Evolutionary conservation across 2,113 vertebrate genomes (phyloP).

Genomic region (Catharus bicknelli): DNA sequence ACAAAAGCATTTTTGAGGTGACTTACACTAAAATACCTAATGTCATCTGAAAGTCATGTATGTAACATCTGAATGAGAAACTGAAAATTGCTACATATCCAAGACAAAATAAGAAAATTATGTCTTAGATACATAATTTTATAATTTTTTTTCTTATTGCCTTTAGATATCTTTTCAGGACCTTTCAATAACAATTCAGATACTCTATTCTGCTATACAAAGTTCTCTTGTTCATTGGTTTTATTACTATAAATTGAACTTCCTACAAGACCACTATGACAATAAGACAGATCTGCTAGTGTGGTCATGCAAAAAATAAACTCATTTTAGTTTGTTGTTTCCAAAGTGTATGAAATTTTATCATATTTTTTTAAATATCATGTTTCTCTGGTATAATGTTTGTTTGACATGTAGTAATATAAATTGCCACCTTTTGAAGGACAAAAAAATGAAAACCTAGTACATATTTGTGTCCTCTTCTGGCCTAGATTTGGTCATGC

Average conservation of each 20-base stretch:
- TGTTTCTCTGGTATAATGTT: not conserved
- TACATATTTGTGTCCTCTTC: not conserved
- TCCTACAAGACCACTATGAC: not conserved
- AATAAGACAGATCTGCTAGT: not conserved
- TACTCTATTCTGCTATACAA: not conserved
- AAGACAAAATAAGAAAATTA: not conserved
- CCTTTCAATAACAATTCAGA: not conserved
- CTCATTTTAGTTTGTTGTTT: not conserved
- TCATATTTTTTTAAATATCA: not conserved
- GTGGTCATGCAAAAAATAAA: not conserved
- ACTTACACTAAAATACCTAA: not conserved
- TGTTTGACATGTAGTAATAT: not conserved
- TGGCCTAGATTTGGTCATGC: not conserved
- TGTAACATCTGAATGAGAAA: not conserved
- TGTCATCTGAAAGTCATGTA: not conserved
- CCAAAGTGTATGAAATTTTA: not conserved
- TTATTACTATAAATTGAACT: not conserved
- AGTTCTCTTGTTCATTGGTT: not conserved
- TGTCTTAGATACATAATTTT: not conserved
- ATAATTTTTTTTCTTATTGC: not conserved
- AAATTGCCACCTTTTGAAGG: not conserved
- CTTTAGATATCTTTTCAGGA: not conserved
- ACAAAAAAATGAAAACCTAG: not conserved
- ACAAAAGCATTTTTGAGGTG: not conserved
- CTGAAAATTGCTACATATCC: not conserved